A percentile compares a stretch with the other conserved stretches of the same genome.
Conservation (phyloP, 2,113 vertebrate genomes). For the Upupa epops region DNA sequence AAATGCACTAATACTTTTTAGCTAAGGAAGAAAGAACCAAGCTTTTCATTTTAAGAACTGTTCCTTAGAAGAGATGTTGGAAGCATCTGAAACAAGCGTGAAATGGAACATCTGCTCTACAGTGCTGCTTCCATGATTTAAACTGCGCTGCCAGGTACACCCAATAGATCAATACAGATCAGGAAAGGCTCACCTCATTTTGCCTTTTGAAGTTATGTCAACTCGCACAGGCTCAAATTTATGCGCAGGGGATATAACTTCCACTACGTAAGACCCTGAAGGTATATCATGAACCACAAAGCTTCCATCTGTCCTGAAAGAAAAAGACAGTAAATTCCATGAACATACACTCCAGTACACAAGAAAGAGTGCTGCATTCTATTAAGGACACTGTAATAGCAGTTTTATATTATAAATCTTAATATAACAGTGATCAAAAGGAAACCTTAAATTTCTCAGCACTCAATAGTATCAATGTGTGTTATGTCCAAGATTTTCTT, state of each 20-base stretch:
- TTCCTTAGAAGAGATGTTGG: background rate
- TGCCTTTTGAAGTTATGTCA: constrained; percentile 98
- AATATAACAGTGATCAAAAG: background rate
- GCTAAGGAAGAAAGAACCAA: background rate
- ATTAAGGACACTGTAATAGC: background rate
- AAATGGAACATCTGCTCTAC: background rate
- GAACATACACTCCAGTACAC: background rate
- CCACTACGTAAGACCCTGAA: constrained; percentile 95
- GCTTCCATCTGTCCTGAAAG: constrained; percentile 92
- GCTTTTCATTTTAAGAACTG: background rate
- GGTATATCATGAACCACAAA: constrained; percentile 96
- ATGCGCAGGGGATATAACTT: constrained; percentile 88
- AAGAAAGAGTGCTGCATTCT: background rate
- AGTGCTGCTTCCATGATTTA: background rate
- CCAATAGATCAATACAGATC: background rate
- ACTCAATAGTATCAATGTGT: background rate
- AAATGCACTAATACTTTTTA: background rate
- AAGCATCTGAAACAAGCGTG: background rate
- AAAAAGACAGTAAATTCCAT: background rate
- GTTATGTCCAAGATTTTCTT: background rate
- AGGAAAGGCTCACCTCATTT: constrained; percentile 88
- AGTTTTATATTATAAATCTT: background rate
- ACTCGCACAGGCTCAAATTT: constrained; percentile 94
- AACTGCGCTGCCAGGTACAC: background rate
- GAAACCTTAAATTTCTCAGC: background rate